phyloP scores from a whole-genome alignment of 2,888 invertebrate species.

The Esperia sulphurella region DNA sequence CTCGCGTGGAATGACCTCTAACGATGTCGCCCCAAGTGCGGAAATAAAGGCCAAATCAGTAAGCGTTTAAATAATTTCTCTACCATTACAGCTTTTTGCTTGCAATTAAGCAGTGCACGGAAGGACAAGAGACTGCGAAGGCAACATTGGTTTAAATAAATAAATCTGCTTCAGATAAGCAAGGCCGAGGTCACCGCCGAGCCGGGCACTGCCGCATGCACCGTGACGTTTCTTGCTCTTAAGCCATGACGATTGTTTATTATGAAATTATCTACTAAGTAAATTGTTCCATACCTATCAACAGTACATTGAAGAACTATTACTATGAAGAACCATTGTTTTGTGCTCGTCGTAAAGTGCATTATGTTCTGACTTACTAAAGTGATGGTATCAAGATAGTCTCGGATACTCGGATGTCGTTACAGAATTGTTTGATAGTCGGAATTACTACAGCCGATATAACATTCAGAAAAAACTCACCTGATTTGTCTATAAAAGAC shows the following conservation, averaged over 20 bases:
- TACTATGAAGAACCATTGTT: too few relatives aligned
- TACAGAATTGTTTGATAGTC: too few relatives aligned
- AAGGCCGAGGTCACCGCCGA: constrained; percentile 49
- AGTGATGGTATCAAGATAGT: too few relatives aligned
- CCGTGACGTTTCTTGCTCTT: constrained; percentile 19
- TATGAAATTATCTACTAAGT: not conserved
- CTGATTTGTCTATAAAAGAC: too few relatives aligned
- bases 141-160: constrained; percentile 31
- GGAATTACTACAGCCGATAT: too few relatives aligned
- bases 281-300: not conserved
- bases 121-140: constrained; percentile 6
- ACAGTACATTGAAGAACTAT: not conserved
- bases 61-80: not conserved
- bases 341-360: too few relatives aligned
- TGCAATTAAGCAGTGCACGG: not conserved
- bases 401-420: too few relatives aligned
- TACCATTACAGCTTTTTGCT: not conserved
- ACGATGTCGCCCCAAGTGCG: constrained; percentile 20
- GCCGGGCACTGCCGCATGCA: constrained; percentile 20
- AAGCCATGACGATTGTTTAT: not conserved
- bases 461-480: too few relatives aligned
- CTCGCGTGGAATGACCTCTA: constrained; percentile 10
- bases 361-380: too few relatives aligned
- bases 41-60: constrained; percentile 27
- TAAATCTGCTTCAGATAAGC: constrained; percentile 50